These are phyloP conservation scores for Synanthedon vespiformis DNA, from an alignment of 2,888 invertebrate genomes.

Conservation along the genomic window DNA sequence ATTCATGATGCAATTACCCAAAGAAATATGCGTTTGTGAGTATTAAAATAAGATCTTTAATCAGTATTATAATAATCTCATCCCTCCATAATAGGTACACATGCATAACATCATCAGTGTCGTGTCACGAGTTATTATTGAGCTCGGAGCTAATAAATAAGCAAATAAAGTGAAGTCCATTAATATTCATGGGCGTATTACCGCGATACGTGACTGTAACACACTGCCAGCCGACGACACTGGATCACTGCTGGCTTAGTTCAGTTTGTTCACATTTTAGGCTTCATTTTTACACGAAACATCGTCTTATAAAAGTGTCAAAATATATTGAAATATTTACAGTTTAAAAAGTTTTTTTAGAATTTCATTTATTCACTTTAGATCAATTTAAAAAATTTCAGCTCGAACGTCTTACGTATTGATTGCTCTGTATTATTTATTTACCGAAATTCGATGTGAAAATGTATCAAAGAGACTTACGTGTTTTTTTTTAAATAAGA, in stretches of 20 bases:
- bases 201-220: constrained; percentile 30
- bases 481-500: too few species aligned
- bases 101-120: neutral
- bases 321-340: too few species aligned
- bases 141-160: constrained; percentile 44
- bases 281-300: neutral
- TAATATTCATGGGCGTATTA: constrained; percentile 59
- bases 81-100: neutral
- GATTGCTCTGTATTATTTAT: too few species aligned
- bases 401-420: too few species aligned
- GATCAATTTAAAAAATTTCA: too few species aligned
- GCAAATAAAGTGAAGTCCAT: constrained; percentile 54
- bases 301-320: too few species aligned
- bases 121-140: constrained; percentile 26
- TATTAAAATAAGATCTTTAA: neutral
- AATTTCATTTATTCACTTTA: too few species aligned
- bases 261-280: neutral
- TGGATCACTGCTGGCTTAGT: constrained; percentile 1
- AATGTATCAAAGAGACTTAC: too few species aligned
- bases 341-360: too few species aligned
- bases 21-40: too few species aligned
- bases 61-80: neutral
- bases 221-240: constrained; percentile 5
- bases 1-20: too few species aligned
- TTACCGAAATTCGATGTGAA: too few species aligned